Evolutionary conservation across 30 jellyfish, hydroid and myxozoan species (phyloP), one percentile per base, ranked within the genome.

Genomic region (Aurelia sp.): DNA sequence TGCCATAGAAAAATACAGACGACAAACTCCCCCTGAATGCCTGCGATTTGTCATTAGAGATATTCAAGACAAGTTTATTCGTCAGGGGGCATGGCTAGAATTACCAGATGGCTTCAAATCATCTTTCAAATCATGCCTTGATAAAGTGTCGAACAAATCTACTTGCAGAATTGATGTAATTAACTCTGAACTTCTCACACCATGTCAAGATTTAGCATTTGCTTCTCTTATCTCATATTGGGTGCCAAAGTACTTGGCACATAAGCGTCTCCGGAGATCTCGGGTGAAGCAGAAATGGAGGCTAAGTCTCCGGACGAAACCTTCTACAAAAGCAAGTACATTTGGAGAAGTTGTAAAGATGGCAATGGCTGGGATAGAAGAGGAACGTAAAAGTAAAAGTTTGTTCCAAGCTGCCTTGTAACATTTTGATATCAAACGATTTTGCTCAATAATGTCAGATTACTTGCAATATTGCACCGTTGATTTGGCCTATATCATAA

Each of bases 191-290:
- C 40, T 69, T 71, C 95, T 86, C 11, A 7, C 63, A 4, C 83
- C 85, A n/a, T 74, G 85, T 40, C 95, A 86, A 73, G 37, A 64
- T 13, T 7, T 53, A 16, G 95, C 89, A 11, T 66, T 86, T 52
- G 61, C 63, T 20, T 74, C 89, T 19, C 85, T 86, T 27, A 78
- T 30, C 10, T 62, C 83, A 3, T 92, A 92, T 57, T 92, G 98
- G 98, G 74, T 92, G 53, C 98, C 97, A 60, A 92, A 92, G 55
- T 92, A 84, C 83, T 72, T 92, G 27, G 48, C 94, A 22, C 98
- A 92, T 61, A 64, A 78, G 8, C 57, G 85, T 50, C 84, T 22
- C 19, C 65, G 23, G 51, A 33, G 58, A 57, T 13, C 4, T 11
- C 15, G 17, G 11, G 44, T 86, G 20, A 65, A 27, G 73, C 37